Conservation (phyloP, 2,888 invertebrate species). For the Plutella xylostella region DNA sequence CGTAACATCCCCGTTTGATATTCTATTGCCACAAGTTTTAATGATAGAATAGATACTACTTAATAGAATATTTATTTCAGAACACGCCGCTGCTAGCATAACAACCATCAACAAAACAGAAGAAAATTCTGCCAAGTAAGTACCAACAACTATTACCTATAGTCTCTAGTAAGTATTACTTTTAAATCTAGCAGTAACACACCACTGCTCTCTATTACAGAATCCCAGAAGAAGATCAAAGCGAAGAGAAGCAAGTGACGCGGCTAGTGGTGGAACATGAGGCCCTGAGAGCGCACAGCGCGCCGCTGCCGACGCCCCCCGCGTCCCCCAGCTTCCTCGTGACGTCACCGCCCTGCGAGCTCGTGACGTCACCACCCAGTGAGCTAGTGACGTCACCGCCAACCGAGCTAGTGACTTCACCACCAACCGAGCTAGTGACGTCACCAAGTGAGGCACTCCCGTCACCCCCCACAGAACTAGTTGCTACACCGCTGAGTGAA, state of each 20-base stretch:
- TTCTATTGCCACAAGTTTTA: too few species aligned
- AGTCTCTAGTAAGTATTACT: not conserved
- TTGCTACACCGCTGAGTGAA: too few species aligned
- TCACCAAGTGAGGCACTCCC: too few species aligned
- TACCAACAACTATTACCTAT: not conserved
- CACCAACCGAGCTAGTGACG: conserved; percentile 19
- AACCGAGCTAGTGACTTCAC: conserved; percentile 10
- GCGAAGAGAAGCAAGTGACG: conserved; percentile 39
- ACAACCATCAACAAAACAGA: conserved; percentile 34
- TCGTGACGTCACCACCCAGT: conserved; percentile 8
- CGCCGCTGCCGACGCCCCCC: conserved; percentile 34
- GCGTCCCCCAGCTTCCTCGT: conserved; percentile 25
- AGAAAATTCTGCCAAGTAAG: conserved; percentile 35
- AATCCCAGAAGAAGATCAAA: conserved; percentile 29
- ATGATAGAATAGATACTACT: not conserved
- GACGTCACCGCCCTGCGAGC: conserved; percentile 15
- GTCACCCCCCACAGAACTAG: too few species aligned
- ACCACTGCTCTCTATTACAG: too few species aligned
- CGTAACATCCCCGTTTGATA: too few species aligned
- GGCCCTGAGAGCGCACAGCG: conserved; percentile 37
- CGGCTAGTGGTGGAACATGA: conserved; percentile 35
- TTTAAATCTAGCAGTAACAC: too few species aligned
- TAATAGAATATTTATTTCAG: not conserved
- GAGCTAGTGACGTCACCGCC: conserved; percentile 12
- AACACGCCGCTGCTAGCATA: not conserved